Evolutionary conservation across 2,797 vertebrate species (phyloP), one percentile per base, ranked within the genome.

Genomic region (Tokudaia tokunoshimensis): DNA sequence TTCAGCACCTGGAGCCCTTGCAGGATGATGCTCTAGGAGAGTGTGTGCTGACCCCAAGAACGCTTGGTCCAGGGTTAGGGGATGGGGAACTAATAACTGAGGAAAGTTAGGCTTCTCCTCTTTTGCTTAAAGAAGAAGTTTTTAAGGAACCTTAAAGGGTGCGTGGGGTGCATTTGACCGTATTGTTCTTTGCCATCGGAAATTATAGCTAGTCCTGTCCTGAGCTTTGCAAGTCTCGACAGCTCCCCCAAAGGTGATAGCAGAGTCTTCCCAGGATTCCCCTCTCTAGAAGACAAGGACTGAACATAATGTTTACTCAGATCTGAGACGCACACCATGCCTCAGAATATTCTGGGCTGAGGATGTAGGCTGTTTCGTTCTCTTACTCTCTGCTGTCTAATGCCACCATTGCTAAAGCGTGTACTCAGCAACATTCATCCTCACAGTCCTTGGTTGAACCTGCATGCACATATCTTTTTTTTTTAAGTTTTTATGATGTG

Each of bases 81-180:
- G 59, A 44, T 0, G 6, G 67, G 59, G 29, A 15, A 61, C 74
- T 0, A 44, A 6, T n/a, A 24, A 63, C 6, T 3, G 2, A 3
- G 1, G 17, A 1, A 37, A 14, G 41, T 13, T 24, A 11, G 24
- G 3, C 13, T 88, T 59, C 84, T 31, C 31, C 47, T 47, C 34
- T 81, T 93, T 94, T 59, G 26, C 37, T 70, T 47, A 24, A 78
- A 81, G 89, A 78, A 81, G 89, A 85, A 55, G 55, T 61, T 29
- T 84, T 76, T 80, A 91, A 86, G 81, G 41, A 2, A 12, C 0
- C 14, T 67, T 8, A 4, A 13, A 34, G 34, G 2, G 14, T 26
- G 47, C 3, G 2, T 4, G 9, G 4, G 11, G n/a, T 47, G 17
- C 22, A 19, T 14, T 55, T 24, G 31, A 59, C 22, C 13, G 15